A percentile compares a stretch with the other conserved stretches of the same genome.
phyloP scores from a whole-genome alignment of 2,888 invertebrate genomes.

The Habroteleia sp. region DNA sequence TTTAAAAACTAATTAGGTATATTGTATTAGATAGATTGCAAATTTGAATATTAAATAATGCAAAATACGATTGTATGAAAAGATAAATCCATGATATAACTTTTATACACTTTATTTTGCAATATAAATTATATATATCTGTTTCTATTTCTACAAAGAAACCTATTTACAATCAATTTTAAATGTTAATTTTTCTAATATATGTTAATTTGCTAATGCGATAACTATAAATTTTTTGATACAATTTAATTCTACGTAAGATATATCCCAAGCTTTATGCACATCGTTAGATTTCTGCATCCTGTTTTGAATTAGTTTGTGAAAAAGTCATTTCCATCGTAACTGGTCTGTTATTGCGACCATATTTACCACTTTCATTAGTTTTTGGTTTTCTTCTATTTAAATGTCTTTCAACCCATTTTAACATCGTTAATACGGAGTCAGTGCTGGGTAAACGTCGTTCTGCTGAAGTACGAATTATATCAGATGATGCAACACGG shows the following conservation, averaged over 20 bases:
- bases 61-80: too few relatives aligned
- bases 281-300: conserved; percentile 4
- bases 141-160: not conserved
- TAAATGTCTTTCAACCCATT: conserved; percentile 94
- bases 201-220: not conserved
- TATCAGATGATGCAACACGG: conserved; percentile 91
- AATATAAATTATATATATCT: not conserved
- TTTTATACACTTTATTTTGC: too few relatives aligned
- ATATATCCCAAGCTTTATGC: not conserved
- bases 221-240: too few relatives aligned
- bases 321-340: conserved; percentile 90
- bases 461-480: conserved; percentile 93
- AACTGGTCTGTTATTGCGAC: conserved; percentile 84
- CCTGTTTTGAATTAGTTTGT: conserved; percentile 66
- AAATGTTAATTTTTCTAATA: not conserved
- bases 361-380: conserved; percentile 75
- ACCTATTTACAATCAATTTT: not conserved
- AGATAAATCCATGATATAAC: too few relatives aligned
- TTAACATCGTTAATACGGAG: conserved; percentile 93
- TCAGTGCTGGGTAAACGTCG: conserved; percentile 93
- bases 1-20: too few relatives aligned
- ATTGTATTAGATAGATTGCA: too few relatives aligned
- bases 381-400: conserved; percentile 88
- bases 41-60: too few relatives aligned
- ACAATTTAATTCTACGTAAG: not conserved